A percentile compares a stretch with the other conserved stretches of the same genome.
Conservation (phyloP, 2,888 invertebrate genomes). For the Caenorhabditis sp. region DNA sequence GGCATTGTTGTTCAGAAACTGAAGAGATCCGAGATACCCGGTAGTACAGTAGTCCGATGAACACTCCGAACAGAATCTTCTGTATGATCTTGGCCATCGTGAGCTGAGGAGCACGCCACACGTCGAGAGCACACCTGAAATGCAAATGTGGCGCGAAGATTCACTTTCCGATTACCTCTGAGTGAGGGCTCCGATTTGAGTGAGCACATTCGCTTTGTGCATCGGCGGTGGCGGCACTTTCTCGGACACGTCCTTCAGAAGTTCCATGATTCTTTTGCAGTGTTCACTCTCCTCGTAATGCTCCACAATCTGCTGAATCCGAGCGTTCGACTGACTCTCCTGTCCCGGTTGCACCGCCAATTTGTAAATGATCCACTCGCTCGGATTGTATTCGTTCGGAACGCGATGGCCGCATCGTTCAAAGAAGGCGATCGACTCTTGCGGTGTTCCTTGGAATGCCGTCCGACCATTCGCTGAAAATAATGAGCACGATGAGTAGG, state of each 20-base stretch:
- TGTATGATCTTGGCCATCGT: conserved; percentile 72
- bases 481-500: not conserved
- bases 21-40: not conserved
- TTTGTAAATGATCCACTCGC: conserved; percentile 92
- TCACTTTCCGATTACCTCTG: too few species aligned
- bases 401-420: conserved; percentile 77
- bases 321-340: conserved; percentile 15
- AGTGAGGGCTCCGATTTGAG: conserved; percentile 34
- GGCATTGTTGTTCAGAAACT: not conserved
- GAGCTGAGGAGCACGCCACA: conserved; percentile 65
- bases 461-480: conserved; percentile 86
- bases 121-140: conserved; percentile 69
- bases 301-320: conserved; percentile 29
- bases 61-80: conserved; percentile 76
- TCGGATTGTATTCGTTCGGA: conserved; percentile 92
- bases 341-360: conserved; percentile 84
- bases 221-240: conserved; percentile 26
- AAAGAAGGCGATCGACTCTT: conserved; percentile 61
- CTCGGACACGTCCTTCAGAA: conserved; percentile 14
- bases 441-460: conserved; percentile 82
- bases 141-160: too few species aligned
- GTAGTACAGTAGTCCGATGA: conserved; percentile 89
- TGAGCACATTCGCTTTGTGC: conserved; percentile 44
- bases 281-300: conserved; percentile 36
- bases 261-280: conserved; percentile 15